Evolutionary conservation across 2,888 invertebrate genomes (phyloP).

Genomic region (Chaetogeoica ovagalla): DNA sequence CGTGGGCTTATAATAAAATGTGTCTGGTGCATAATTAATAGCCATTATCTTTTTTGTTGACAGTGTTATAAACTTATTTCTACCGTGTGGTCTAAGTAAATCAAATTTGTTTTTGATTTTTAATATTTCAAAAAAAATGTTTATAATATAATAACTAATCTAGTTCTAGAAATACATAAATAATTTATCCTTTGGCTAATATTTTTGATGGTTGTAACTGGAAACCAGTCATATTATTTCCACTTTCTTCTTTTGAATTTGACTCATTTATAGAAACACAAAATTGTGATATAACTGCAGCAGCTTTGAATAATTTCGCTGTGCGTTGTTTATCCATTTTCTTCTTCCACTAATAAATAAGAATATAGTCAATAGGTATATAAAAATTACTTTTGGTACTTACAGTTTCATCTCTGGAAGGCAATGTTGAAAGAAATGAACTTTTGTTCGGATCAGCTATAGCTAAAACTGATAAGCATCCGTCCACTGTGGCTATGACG

Average conservation of each 20-base stretch:
- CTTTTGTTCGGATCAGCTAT: conserved; percentile 73
- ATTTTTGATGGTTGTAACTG: conserved; percentile 33
- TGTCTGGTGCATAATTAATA: too few species aligned
- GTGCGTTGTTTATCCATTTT: conserved; percentile 70
- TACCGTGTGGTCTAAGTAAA: too few species aligned
- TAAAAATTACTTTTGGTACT: conserved; percentile 52
- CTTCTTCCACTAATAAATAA: conserved; percentile 69
- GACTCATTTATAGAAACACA: conserved; percentile 57
- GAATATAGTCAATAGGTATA: neutral
- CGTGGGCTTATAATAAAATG: too few species aligned
- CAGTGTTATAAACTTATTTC: too few species aligned
- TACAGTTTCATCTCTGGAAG: conserved; percentile 72
- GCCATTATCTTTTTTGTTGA: too few species aligned
- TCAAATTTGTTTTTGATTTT: neutral
- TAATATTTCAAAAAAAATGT: conserved; percentile 1
- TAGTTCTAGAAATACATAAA: neutral
- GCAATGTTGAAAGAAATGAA: conserved; percentile 68
- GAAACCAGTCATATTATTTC: conserved; percentile 11
- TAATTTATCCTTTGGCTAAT: conserved; percentile 40
- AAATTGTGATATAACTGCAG: conserved; percentile 66
- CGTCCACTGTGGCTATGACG: conserved; percentile 89
- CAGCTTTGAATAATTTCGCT: conserved; percentile 70
- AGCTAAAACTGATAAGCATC: conserved; percentile 87
- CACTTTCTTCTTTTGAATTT: conserved; percentile 33
- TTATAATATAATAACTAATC: neutral